A percentile compares a stretch with the other conserved stretches of the same genome.
Conservation (phyloP, 2,797 vertebrate genomes). For the Pangasius sanitwongsei region DNA sequence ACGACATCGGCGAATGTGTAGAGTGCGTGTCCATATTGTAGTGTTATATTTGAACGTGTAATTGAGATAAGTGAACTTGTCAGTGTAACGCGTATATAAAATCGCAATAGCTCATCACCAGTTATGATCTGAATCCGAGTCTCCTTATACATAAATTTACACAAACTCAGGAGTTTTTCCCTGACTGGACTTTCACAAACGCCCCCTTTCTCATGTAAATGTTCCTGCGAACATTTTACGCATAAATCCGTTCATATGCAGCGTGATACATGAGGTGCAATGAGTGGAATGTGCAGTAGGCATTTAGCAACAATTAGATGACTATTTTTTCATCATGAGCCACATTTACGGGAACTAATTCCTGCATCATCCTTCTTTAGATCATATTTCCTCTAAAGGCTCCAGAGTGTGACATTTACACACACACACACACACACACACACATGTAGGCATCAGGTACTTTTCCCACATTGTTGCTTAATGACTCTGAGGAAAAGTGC, state of each 20-base stretch:
- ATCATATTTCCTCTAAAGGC: background rate
- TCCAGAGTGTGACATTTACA: background rate
- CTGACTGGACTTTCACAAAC: background rate
- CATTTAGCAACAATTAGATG: background rate
- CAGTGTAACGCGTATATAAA: background rate
- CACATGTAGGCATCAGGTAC: background rate
- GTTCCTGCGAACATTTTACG: background rate
- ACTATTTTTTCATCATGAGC: background rate
- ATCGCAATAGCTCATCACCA: background rate
- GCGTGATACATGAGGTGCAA: too few species aligned
- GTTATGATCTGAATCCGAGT: background rate
- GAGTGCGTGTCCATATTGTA: background rate
- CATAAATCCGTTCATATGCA: background rate
- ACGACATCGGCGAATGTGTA: too few species aligned
- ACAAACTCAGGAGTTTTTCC: background rate
- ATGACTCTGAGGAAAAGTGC: background rate
- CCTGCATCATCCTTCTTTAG: background rate
- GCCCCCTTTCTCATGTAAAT: background rate
- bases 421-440: background rate
- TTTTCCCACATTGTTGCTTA: background rate
- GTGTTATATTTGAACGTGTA: background rate
- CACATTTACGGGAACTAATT: constrained; percentile 4
- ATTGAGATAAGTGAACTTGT: background rate
- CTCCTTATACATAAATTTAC: background rate
- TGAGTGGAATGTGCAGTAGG: background rate